A percentile compares a stretch with the other conserved stretches of the same genome.
These are phyloP conservation scores for Ovis canadensis DNA, from an alignment of 2,113 vertebrate species.

Conservation along the genomic window DNA sequence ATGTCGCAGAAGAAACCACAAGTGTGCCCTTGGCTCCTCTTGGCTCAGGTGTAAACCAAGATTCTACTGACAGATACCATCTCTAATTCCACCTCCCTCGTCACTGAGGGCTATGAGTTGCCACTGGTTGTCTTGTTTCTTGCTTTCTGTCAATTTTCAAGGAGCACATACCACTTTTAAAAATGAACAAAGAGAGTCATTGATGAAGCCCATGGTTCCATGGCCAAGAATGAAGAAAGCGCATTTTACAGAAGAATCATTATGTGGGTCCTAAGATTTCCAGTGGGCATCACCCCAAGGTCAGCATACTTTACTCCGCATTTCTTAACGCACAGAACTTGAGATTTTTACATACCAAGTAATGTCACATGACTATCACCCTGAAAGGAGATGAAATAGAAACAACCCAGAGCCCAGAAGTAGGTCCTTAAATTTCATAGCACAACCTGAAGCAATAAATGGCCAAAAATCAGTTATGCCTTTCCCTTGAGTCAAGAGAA, in stretches of 20 bases:
- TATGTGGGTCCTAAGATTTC: not conserved
- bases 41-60: not conserved
- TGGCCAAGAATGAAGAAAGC: not conserved
- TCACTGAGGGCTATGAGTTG: not conserved
- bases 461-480: not conserved
- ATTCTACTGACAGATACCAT: not conserved
- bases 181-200: not conserved
- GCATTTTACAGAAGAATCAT: not conserved
- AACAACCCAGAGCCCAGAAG: not conserved
- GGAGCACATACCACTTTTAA: not conserved
- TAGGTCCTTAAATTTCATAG: not conserved
- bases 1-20: not conserved
- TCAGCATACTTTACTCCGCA: not conserved
- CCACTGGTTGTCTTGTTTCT: not conserved
- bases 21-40: not conserved
- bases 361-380: not conserved
- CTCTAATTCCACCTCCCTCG: not conserved
- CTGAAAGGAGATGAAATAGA: not conserved
- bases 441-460: not conserved
- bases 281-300: not conserved
- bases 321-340: not conserved
- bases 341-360: not conserved
- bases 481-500: not conserved
- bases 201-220: not conserved
- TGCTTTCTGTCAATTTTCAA: not conserved